Evolutionary conservation across 2,113 vertebrate genomes (phyloP), one percentile per base, ranked within the genome.

Genomic region (Microcebus griseorufus): DNA sequence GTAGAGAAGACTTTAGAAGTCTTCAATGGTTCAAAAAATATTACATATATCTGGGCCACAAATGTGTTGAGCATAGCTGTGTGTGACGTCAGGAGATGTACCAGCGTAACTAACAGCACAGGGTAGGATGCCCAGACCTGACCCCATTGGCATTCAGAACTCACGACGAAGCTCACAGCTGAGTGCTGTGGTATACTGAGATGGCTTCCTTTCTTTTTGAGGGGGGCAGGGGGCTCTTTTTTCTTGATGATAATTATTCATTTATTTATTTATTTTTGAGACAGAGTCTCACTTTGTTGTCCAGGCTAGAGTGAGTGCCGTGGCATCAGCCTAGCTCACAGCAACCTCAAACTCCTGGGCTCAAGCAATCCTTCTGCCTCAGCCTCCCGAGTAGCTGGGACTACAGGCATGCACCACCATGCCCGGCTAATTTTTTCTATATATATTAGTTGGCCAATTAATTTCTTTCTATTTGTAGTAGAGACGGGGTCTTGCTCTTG

Each of bases 1-100:
- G 99, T 98, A 32, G 99, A 99, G 98, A 99, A 99, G 98, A 99
- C 99, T 98, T 98, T 99, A 20, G 99, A 99, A 98, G 99, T 99
- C 51, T 99, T 99, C 92, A 99, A 99, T 34, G 72, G 99, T 99
- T 98, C 99, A 99, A 83, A 99, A 98, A 98, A 99, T 99, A 98
- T 99, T 25, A 34, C 20, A 39, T 3, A 34, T 97, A 99, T 99
- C 58, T 99, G 99, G 96, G 99, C 99, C 98, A 99, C 99, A 98
- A 99, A 99, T 93, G 98, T 99, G 98, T 99, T 99, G 97, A 99
- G 99, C 99, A 99, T 99, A 98, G 99, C 99, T 0, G 99, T 99
- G 78, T 98, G 99, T 62, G 99, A 99, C 69, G 98, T 99, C 97
- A 98, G 98, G 97, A 99, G 98, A 94, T 98, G 98, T 88, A 98